Conservation (phyloP, 2,797 vertebrate genomes). For the Poeciliopsis gracilis region DNA sequence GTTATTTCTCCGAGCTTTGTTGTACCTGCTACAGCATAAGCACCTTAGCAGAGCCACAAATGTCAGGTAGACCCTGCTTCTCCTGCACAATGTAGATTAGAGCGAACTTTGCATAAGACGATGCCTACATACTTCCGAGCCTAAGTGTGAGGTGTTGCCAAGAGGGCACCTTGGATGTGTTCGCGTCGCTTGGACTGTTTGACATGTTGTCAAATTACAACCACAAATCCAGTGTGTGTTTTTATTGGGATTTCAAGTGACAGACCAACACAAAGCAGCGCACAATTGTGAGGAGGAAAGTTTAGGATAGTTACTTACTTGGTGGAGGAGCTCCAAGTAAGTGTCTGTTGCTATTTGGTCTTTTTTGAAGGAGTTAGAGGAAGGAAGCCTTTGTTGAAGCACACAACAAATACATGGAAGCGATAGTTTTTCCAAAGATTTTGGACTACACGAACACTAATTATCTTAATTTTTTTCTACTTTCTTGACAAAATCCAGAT, state of each 20-base stretch:
- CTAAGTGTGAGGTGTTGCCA: neutral
- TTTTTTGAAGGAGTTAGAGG: neutral
- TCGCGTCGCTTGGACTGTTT: neutral
- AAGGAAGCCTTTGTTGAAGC: neutral
- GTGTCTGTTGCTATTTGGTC: neutral
- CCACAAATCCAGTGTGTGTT: neutral
- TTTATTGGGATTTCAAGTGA: neutral
- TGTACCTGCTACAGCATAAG: conserved; percentile 19
- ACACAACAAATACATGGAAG: neutral
- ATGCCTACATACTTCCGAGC: conserved; percentile 1
- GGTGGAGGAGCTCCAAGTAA: neutral
- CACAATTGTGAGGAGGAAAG: neutral
- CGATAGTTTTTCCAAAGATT: neutral
- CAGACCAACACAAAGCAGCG: neutral
- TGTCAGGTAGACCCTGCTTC: conserved; percentile 26
- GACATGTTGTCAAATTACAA: neutral
- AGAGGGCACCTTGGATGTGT: neutral
- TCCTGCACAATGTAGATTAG: conserved; percentile 22
- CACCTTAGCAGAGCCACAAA: conserved; percentile 16
- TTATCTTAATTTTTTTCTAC: neutral
- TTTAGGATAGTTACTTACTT: neutral
- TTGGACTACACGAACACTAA: neutral
- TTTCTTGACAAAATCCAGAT: neutral
- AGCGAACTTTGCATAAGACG: neutral
- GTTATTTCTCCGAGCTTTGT: conserved; percentile 46